phyloP scores from a whole-genome alignment of 2,113 vertebrate species.

The Callionymus lyra region DNA sequence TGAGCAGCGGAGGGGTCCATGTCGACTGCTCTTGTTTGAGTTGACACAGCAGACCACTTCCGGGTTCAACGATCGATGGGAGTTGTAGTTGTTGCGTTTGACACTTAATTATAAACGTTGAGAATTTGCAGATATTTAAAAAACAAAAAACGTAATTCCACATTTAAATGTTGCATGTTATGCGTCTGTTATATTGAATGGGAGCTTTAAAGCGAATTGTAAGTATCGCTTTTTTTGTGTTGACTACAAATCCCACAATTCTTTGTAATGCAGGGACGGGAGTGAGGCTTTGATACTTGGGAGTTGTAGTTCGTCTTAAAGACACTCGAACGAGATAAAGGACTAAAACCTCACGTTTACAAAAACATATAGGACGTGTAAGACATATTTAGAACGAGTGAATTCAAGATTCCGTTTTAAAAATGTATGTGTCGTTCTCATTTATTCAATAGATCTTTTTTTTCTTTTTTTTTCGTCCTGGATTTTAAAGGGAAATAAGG shows the following conservation, averaged over 20 bases:
- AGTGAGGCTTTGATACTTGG: not conserved
- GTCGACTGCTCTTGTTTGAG: conserved; percentile 21
- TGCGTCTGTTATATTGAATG: not conserved
- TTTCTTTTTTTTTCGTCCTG: too few species aligned
- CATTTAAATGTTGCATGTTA: not conserved
- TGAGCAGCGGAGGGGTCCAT: conserved; percentile 24
- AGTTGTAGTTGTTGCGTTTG: conserved; percentile 46
- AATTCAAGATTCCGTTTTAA: too few species aligned
- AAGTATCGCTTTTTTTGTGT: not conserved
- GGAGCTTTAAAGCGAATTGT: not conserved
- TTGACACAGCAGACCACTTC: conserved; percentile 37
- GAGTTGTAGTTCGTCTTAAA: conserved; percentile 18
- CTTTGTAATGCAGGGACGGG: not conserved
- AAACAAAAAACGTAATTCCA: not conserved
- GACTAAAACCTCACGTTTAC: not conserved
- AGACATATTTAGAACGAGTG: too few species aligned
- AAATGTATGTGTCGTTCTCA: too few species aligned
- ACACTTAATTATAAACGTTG: not conserved
- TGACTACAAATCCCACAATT: conserved; percentile 34
- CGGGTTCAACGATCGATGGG: conserved; percentile 29
- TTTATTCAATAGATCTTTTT: too few species aligned
- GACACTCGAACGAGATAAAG: not conserved
- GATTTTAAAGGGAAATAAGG: too few species aligned
- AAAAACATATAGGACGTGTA: not conserved
- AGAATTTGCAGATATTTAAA: not conserved